Evolutionary conservation across 2,888 invertebrate species (phyloP).

Genomic region (Cremastinae sp.): DNA sequence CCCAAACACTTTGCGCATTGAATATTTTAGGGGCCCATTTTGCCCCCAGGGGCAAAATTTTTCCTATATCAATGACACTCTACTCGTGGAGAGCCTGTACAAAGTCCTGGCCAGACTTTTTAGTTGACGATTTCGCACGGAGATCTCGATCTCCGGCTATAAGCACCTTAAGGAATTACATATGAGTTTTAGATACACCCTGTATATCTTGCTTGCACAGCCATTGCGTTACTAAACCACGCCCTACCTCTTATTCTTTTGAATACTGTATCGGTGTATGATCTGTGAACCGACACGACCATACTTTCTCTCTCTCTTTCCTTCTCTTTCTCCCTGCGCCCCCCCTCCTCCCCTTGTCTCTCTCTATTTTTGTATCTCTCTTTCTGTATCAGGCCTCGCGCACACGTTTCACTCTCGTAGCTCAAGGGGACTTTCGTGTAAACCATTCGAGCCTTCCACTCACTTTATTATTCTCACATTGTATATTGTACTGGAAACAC

Average conservation of each 20-base stretch:
- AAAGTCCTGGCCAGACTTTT: no score
- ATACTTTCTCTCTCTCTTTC: constrained; percentile 12
- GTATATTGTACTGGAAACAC: constrained; percentile 50
- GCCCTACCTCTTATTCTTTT: constrained; percentile 74
- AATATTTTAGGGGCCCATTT: no score
- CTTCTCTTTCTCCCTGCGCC: constrained; percentile 5
- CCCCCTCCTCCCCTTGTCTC: constrained; percentile 15
- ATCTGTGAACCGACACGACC: constrained; percentile 64
- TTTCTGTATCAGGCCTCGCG: no score
- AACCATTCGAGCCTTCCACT: constrained; percentile 49
- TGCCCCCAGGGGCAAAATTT: no score
- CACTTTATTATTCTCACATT: constrained; percentile 49
- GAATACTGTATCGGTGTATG: constrained; percentile 65
- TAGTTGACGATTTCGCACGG: no score
- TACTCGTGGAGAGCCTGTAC: no score
- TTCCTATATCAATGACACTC: no score
- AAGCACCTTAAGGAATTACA: no score
- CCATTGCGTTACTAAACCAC: constrained; percentile 66
- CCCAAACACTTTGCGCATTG: no score
- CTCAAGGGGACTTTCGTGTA: constrained; percentile 60
- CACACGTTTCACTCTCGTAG: constrained; percentile 69
- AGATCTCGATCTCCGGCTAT: no score
- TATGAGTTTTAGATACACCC: no score
- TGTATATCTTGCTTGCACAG: constrained; percentile 66
- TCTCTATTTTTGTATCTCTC: constrained; percentile 15